Conservation (phyloP, 1,140 invertebrate species). For the Calliphora vicina region DNA sequence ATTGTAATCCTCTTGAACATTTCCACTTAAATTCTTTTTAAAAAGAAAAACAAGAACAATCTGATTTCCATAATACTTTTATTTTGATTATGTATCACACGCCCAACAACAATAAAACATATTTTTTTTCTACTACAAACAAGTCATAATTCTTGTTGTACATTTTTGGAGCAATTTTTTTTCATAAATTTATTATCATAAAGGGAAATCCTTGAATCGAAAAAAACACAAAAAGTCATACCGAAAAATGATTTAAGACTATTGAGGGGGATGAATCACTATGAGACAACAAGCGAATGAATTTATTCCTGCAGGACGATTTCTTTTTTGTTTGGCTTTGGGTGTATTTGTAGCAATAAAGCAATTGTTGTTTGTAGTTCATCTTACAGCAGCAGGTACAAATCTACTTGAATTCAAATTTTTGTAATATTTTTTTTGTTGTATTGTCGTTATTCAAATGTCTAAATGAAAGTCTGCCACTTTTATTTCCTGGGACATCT, state of each 20-base stretch:
- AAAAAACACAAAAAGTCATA: slow-evolving; percentile 3
- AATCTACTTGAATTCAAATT: slow-evolving; percentile 7
- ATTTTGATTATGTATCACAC: slow-evolving; percentile 33
- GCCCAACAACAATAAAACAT: slow-evolving; percentile 30
- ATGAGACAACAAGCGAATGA: neutral
- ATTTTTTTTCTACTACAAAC: slow-evolving; percentile 23
- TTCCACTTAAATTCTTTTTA: neutral
- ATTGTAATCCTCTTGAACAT: too few species aligned
- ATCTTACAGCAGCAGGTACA: slow-evolving; percentile 19
- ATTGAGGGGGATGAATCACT: neutral
- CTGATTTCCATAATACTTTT: slow-evolving; percentile 12
- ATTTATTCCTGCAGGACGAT: slow-evolving; percentile 13
- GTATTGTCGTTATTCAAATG: neutral
- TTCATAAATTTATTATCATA: slow-evolving; percentile 33
- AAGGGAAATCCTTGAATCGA: slow-evolving; percentile 25
- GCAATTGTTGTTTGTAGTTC: slow-evolving; percentile 3
- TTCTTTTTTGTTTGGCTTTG: neutral
- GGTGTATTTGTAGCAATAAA: slow-evolving; percentile 9
- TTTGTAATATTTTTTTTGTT: neutral
- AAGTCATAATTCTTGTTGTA: slow-evolving; percentile 33
- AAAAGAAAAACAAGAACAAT: neutral
- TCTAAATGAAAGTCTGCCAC: neutral
- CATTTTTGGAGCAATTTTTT: slow-evolving; percentile 5
- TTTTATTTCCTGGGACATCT: slow-evolving; percentile 26
- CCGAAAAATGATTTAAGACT: slow-evolving; percentile 17